Evolutionary conservation across 2,888 invertebrate genomes (phyloP), one percentile per base, ranked within the genome.

Genomic region (Bombyx huttoni): DNA sequence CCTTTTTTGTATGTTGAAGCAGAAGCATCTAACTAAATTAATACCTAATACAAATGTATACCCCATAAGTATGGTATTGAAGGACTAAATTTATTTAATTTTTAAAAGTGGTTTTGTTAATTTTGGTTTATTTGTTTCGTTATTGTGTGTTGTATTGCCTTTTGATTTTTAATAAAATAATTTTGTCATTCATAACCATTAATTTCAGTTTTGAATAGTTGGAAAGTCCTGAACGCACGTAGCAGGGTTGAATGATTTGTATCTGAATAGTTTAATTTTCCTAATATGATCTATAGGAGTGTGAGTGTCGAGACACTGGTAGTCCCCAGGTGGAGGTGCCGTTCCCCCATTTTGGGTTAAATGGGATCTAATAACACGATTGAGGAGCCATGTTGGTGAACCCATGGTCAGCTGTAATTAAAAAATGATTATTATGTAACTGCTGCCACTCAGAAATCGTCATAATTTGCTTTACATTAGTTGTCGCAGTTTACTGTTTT

Each of bases 251-350:
- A 85, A 86, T 5, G 88, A 87, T 57, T 80, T 76, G 58, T 76
- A 76, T 8, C 87, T 76, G 63, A 71, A 80, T 12, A 75, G 67
- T 57, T 79, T 69, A 72, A 88, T 65, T 51, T 75, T 62, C 13
- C 87, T 76, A 46, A 88, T 86, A 58, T 87, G 87, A 0, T 71
- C 76, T 24, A 88, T 87, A 5, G 88, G 87, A 0, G 87, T 86
- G 62, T 88, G 86, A 0, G 82, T 82, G 60, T 88, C 88, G 35
- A 88, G 69, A 51, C 80, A 87, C 54, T 87, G 85, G 60, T 87
- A 86, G 57, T 79, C 70, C 1, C 87, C 88, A 34, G 68, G 74
- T 0, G 87, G 86, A 1, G 87, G 87, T 7, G 86, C 87, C 8
- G 86, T 78, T 35, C 85, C 76, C 53, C 82, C 74, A 62, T 83